Evolutionary conservation across 2,797 vertebrate species (phyloP).

Genomic region (Phalloptychus januarius): DNA sequence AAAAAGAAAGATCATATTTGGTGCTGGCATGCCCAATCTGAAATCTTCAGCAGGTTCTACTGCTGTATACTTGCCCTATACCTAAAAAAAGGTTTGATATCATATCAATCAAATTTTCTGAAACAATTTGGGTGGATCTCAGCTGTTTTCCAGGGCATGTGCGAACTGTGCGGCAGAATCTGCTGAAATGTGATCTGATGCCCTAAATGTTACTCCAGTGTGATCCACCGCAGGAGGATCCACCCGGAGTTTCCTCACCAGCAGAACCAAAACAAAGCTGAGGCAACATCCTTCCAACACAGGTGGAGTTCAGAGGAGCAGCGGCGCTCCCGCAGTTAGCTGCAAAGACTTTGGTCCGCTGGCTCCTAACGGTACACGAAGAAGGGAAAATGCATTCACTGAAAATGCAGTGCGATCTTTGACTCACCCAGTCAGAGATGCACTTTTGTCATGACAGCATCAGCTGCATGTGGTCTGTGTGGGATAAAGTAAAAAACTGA

Average conservation of each 20-base stretch:
- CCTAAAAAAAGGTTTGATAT: slow-evolving; percentile 19
- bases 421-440: neutral
- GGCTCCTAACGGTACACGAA: neutral
- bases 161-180: neutral
- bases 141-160: neutral
- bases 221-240: slow-evolving; percentile 28
- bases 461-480: slow-evolving; percentile 4
- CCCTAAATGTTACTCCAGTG: neutral
- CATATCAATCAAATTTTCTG: neutral
- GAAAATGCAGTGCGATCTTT: neutral
- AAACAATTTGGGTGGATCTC: neutral
- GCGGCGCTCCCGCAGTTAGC: neutral
- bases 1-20: neutral
- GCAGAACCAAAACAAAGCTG: slow-evolving; percentile 65
- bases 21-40: neutral
- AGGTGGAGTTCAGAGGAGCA: slow-evolving; percentile 18
- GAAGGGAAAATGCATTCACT: neutral
- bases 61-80: slow-evolving; percentile 3
- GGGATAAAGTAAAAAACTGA: neutral
- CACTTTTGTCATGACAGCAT: neutral
- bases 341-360: neutral
- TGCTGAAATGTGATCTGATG: neutral
- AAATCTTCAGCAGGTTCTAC: slow-evolving; percentile 11
- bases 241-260: slow-evolving; percentile 37
- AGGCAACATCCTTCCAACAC: slow-evolving; percentile 49